Conservation (phyloP, 2,113 vertebrate species). For the Odocoileus hemionus region DNA sequence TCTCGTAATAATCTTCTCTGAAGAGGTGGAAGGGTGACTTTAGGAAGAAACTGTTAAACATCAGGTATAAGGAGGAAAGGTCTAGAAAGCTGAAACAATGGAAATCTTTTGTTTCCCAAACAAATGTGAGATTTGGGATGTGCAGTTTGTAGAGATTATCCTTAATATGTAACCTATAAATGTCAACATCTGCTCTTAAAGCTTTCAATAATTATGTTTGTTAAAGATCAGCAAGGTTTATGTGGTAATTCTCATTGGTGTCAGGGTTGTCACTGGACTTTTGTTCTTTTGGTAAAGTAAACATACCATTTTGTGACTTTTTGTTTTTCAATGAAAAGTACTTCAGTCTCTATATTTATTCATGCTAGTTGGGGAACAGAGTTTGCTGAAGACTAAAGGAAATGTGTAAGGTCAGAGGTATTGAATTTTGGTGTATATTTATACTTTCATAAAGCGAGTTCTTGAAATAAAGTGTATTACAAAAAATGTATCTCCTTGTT, state of each 20-base stretch:
- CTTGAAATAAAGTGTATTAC: neutral
- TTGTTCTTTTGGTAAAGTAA: neutral
- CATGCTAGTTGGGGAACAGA: neutral
- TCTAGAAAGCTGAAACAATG: neutral
- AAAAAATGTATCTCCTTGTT: neutral
- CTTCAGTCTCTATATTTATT: neutral
- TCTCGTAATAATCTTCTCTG: neutral
- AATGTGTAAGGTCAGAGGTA: neutral
- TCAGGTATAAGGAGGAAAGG: fast-evolving
- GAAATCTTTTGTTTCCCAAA: neutral
- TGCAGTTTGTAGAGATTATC: neutral
- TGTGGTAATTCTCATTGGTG: neutral
- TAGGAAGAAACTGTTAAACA: neutral
- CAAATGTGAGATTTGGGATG: neutral
- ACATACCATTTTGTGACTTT: neutral
- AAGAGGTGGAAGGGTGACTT: neutral
- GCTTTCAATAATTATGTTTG: neutral
- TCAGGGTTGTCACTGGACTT: neutral
- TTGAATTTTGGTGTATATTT: neutral
- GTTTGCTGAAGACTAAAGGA: neutral
- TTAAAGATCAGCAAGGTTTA: neutral
- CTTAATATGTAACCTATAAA: neutral
- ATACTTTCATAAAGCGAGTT: neutral
- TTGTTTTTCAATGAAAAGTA: neutral
- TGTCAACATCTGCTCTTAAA: neutral